Evolutionary conservation across 2,113 vertebrate genomes (phyloP), one percentile per base, ranked within the genome.

Genomic region (Cephalopholis sonnerati): DNA sequence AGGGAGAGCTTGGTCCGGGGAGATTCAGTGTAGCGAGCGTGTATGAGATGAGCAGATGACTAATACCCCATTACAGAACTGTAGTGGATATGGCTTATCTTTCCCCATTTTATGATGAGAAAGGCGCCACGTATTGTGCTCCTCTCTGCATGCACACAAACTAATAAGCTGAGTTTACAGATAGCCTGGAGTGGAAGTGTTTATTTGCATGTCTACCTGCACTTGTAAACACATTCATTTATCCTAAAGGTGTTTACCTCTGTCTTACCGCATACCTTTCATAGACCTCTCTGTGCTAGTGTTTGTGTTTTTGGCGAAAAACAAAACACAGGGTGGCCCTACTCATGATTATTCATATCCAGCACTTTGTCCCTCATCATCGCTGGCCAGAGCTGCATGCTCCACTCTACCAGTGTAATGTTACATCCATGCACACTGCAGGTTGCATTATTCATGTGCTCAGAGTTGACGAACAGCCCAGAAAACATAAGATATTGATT

Each of bases 401-500:
- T 59, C 53, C 0, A 18, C 25, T 55, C 53, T 44, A n/a, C 11
- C 20, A 13, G 12, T 54, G 57, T 25, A 54, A 29, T 36, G 64
- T 59, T 74, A 70, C 80, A 51, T 66, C 64, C 22, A 25, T 58
- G 81, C 67, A 36, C 54, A 11, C 65, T 18, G 57, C 61, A 18
- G 50, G 48, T 69, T 91, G 62, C 67, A 88, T 90, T 87, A 92
- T 91, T 89, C 76, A 89, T 66, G 32, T n/a, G 29, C 32, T 72
- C 41, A 0, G 36, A 76, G 72, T 48, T 61, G 51, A 84, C 36
- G 13, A 75, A 32, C 64, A 55, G 70, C 44, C 57, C 44, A 17
- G 67, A 85, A 81, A 78, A 85, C 72, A 87, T 22, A 8, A 81
- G 78, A 48, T 87, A 89, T 91, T 73, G 86, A 93, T 91, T 79